Conservation (phyloP, 1,140 invertebrate genomes). For the Asobara japonica region DNA sequence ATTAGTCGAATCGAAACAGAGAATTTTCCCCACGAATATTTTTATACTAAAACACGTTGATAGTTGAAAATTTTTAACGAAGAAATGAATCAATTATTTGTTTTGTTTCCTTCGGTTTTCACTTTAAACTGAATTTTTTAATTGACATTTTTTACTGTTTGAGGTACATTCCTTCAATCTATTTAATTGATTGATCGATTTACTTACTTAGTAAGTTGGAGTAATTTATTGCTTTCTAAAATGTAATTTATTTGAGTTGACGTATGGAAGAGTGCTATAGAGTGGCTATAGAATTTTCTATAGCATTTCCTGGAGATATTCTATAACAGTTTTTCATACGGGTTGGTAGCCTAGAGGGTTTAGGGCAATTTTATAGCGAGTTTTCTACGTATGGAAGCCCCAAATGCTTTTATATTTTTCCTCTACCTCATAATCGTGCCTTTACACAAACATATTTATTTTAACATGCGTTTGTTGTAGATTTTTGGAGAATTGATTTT, state of each 20-base stretch:
- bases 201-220: not conserved
- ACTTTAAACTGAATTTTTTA: not conserved
- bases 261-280: no score
- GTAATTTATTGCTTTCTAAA: not conserved
- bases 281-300: no score
- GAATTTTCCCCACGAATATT: not conserved
- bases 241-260: no score
- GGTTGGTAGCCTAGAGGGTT: no score
- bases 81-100: not conserved
- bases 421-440: constrained; percentile 15
- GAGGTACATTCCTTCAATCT: not conserved
- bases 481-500: not conserved
- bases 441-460: not conserved
- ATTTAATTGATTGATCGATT: not conserved
- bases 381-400: not conserved
- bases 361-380: not conserved
- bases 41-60: not conserved
- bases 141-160: not conserved
- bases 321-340: no score
- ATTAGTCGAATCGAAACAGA: not conserved
- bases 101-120: not conserved
- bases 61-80: not conserved
- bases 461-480: not conserved
- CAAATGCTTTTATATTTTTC: constrained; percentile 6
- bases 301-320: no score